phyloP scores from a whole-genome alignment of 2,888 invertebrate species.

The Drosophila cyrtoloma region DNA sequence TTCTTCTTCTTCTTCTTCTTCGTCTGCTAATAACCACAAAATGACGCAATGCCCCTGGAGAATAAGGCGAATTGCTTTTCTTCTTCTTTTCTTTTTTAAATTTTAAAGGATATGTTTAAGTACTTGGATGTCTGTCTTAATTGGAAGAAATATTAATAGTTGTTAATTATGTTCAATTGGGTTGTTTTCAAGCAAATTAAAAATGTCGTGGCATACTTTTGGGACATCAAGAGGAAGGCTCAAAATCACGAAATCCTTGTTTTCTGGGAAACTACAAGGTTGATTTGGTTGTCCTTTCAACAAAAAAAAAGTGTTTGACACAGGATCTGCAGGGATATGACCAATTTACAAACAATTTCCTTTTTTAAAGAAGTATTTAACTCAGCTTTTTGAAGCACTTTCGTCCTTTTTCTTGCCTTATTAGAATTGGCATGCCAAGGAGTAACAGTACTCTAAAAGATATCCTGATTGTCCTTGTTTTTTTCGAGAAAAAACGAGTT shows the following conservation, averaged over 20 bases:
- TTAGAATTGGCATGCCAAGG: no score
- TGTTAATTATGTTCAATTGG: background rate
- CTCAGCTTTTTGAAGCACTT: background rate
- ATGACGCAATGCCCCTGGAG: slow-evolving; percentile 43
- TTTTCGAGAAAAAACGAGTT: no score
- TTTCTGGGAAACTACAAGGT: background rate
- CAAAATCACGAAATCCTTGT: background rate
- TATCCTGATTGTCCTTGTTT: no score
- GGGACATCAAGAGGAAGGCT: background rate
- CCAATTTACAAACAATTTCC: background rate
- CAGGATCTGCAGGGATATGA: background rate
- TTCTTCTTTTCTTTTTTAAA: background rate
- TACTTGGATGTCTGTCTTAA: background rate
- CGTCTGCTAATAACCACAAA: slow-evolving; percentile 51
- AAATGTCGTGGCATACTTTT: background rate
- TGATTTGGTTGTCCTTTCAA: background rate
- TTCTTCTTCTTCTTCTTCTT: slow-evolving; percentile 1
- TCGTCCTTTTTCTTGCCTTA: background rate
- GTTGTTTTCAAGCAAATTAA: background rate
- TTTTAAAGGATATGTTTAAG: background rate
- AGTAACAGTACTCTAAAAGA: no score
- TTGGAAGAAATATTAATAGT: background rate
- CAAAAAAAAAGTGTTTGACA: background rate
- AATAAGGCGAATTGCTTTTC: background rate
- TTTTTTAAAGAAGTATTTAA: background rate